Base-by-base conservation (phyloP, 2,888 invertebrate genomes). In the Ichneumoninae sp. region DNA sequence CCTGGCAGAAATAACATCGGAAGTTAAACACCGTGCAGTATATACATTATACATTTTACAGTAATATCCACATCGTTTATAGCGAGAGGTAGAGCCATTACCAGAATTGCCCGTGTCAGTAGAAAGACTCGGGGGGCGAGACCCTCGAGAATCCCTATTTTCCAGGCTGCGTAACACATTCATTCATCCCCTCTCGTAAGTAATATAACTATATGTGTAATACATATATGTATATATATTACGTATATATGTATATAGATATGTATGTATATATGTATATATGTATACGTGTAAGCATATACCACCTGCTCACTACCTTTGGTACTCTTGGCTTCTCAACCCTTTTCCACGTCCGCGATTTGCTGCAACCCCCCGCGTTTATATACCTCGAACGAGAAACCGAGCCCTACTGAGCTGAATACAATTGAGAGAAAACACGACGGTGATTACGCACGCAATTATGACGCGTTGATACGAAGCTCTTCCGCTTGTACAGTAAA, bases 361-460 rank as follows among this genome's bases (percentile, higher is more conserved):
- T 63, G 26, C 33, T 33, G 69, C 60, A 69, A 79, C 79, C 76
- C 68, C 40, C 52, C 50, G 57, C 40, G 70, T 50, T 60, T 75
- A 66, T 73, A 82, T 81, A 76, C 65, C 68, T 65, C 47, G 68
- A 83, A 57, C 68, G 79, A 81, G 77, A 85, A 80, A 74, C 74
- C 66, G 69, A 83, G 81, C 70, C 80, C 78, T 50, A 66, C 78
- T 80, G 75, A 77, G 68, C 63, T 36, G 84, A 78, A 89, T 87
- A 87, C 87, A 88, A 88, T 88, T 87, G 85, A 81, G 88, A 74
- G 81, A 83, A 88, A 88, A 86, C 87, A 86, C 85, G 86, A 81
- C 88, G 87, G 84, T 90, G 90, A 91, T 91, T 90, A 90, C 89
- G 89, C 89, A 90, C 88, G 88, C 89, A 91, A 91, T 91, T 91